Conservation (phyloP, 2,888 invertebrate species). For the Drosophila helvetica region DNA sequence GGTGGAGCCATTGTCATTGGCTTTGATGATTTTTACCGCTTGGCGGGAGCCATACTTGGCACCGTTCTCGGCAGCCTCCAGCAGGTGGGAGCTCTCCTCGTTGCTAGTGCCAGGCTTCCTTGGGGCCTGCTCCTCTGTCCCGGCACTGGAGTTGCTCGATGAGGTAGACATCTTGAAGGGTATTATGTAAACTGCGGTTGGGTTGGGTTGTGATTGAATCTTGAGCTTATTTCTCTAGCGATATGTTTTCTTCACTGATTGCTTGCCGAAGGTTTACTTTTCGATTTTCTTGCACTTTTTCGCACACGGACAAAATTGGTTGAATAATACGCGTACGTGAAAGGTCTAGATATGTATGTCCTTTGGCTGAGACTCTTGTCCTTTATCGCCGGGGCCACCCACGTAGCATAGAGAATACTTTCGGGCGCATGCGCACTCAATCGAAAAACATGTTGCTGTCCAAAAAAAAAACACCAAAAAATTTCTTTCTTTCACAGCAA, state of each 20-base stretch:
- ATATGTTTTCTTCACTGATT: conserved; percentile 26
- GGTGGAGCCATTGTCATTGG: conserved; percentile 51
- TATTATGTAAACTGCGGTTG: conserved; percentile 42
- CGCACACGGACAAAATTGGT: conserved; percentile 39
- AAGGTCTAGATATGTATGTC: conserved; percentile 51
- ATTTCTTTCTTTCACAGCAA: background rate
- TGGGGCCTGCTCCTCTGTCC: conserved; percentile 54
- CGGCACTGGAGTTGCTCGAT: conserved; percentile 61
- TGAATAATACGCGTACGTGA: conserved; percentile 57
- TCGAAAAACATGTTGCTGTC: conserved; percentile 63
- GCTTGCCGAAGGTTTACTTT: background rate
- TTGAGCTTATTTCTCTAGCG: background rate
- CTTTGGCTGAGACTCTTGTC: conserved; percentile 64
- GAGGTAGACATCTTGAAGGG: conserved; percentile 59
- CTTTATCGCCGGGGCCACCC: conserved; percentile 64
- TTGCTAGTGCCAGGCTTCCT: conserved; percentile 63
- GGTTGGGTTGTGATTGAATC: background rate
- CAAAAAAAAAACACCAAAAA: conserved; percentile 22
- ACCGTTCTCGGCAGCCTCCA: conserved; percentile 79
- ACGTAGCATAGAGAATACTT: conserved; percentile 60
- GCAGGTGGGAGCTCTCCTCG: conserved; percentile 82
- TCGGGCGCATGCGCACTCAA: conserved; percentile 67
- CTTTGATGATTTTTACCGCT: conserved; percentile 80
- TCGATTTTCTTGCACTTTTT: conserved; percentile 16
- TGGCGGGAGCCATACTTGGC: conserved; percentile 81